Percentiles rank a stretch among this genome's conserved stretches.
These are phyloP conservation scores for Hemicentrotus pulcherrimus DNA, from an alignment of 35 echinoderm and acorn worm genomes.

Conservation along the genomic window DNA sequence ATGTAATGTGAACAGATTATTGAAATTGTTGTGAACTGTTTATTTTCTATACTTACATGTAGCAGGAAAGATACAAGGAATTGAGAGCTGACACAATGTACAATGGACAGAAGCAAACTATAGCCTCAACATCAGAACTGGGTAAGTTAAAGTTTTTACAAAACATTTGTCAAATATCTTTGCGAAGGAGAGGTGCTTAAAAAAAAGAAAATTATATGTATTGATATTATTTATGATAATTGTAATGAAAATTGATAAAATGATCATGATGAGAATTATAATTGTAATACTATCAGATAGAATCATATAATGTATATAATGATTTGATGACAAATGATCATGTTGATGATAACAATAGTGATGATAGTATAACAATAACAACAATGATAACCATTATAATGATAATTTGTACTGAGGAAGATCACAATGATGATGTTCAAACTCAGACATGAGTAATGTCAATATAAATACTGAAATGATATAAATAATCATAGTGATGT, in stretches of 20 bases:
- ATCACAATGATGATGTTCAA: not conserved
- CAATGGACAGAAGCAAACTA: not conserved
- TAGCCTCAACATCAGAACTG: not conserved
- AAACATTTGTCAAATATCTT: not conserved
- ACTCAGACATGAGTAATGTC: not conserved
- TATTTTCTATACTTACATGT: not conserved
- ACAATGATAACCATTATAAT: not conserved
- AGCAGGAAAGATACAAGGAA: slow-evolving; percentile 3
- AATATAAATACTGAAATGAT: not conserved
- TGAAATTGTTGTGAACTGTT: not conserved
- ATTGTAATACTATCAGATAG: too few relatives aligned
- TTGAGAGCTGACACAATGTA: not conserved
- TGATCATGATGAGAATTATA: too few relatives aligned
- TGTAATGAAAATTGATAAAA: too few relatives aligned
- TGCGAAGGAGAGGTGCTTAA: too few relatives aligned
- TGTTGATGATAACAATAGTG: not conserved
- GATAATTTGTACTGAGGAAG: not conserved
- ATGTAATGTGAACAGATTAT: not conserved
- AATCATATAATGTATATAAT: not conserved
- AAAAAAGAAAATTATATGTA: too few relatives aligned
- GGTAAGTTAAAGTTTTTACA: not conserved
- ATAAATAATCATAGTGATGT: not conserved
- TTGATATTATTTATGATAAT: too few relatives aligned
- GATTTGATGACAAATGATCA: not conserved
- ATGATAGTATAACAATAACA: not conserved